Conservation (phyloP, 1,140 invertebrate species). For the Panagrolaimus sp. region DNA sequence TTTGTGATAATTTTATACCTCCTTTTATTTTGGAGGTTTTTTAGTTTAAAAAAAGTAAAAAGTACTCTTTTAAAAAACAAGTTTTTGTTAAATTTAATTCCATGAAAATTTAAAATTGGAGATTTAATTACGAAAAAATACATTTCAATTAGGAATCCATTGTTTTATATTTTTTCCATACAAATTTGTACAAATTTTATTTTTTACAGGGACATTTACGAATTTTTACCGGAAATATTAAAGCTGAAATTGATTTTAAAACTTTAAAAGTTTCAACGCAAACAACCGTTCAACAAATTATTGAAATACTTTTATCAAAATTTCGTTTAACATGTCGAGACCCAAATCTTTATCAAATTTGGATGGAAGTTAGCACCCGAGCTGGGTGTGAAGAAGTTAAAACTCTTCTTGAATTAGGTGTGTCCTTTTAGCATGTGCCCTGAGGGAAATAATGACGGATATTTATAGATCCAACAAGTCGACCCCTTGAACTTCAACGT, state of each 20-base stretch:
- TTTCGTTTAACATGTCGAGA: slow-evolving; percentile 39
- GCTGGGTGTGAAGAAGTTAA: slow-evolving; percentile 36
- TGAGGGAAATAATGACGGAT: background rate
- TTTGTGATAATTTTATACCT: no score
- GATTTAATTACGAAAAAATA: no score
- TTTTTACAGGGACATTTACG: slow-evolving; percentile 64
- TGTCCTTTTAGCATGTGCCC: background rate
- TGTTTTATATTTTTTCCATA: background rate
- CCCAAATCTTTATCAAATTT: slow-evolving; percentile 43
- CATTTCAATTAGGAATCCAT: no score
- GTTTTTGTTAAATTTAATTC: no score
- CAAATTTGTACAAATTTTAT: slow-evolving; percentile 53
- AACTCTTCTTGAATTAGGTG: slow-evolving; percentile 39
- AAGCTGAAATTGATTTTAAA: slow-evolving; percentile 50
- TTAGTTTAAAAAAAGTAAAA: no score
- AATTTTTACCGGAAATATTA: slow-evolving; percentile 42
- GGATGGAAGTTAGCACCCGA: slow-evolving; percentile 43
- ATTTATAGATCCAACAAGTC: slow-evolving; percentile 33
- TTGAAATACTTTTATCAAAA: slow-evolving; percentile 37
- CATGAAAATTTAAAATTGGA: no score
- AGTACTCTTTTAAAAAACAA: no score
- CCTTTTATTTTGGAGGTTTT: no score
- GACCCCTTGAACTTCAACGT: slow-evolving; percentile 44
- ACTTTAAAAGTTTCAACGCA: slow-evolving; percentile 32
- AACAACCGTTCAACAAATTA: slow-evolving; percentile 32